phyloP scores from a whole-genome alignment of 2,113 vertebrate genomes.

The Saguinus midas region DNA sequence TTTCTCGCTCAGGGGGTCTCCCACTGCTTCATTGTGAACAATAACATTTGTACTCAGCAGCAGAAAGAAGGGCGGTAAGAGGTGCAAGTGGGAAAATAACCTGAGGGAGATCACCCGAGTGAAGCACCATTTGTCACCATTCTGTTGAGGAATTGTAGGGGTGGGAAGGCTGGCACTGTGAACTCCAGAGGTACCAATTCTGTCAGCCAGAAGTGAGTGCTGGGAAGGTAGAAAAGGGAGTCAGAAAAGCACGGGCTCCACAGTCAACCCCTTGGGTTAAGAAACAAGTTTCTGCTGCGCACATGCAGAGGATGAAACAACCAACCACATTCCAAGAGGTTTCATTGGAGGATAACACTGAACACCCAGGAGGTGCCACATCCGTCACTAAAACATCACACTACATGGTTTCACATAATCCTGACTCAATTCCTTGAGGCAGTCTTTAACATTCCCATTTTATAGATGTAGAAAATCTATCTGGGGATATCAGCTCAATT shows the following conservation, averaged over 20 bases:
- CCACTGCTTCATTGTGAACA: background rate
- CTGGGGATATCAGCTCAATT: background rate
- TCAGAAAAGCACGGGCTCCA: fast-evolving
- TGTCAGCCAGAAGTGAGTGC: background rate
- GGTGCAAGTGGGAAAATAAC: background rate
- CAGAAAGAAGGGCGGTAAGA: background rate
- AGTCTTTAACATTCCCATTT: background rate
- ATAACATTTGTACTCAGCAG: background rate
- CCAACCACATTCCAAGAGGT: background rate
- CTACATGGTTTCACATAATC: fast-evolving
- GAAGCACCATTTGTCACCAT: background rate
- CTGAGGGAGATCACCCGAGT: no score
- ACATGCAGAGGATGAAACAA: background rate
- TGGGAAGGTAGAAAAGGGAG: background rate
- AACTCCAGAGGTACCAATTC: background rate
- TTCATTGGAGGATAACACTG: fast-evolving
- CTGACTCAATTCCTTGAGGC: background rate
- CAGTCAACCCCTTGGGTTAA: background rate
- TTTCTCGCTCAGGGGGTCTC: background rate
- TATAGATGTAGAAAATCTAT: background rate
- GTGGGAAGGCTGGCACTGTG: background rate
- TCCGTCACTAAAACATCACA: background rate
- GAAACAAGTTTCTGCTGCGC: background rate
- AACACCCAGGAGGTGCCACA: fast-evolving
- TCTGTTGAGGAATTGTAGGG: fast-evolving